Conservation (phyloP, 2,113 vertebrate genomes). For the Pygoscelis adeliae region DNA sequence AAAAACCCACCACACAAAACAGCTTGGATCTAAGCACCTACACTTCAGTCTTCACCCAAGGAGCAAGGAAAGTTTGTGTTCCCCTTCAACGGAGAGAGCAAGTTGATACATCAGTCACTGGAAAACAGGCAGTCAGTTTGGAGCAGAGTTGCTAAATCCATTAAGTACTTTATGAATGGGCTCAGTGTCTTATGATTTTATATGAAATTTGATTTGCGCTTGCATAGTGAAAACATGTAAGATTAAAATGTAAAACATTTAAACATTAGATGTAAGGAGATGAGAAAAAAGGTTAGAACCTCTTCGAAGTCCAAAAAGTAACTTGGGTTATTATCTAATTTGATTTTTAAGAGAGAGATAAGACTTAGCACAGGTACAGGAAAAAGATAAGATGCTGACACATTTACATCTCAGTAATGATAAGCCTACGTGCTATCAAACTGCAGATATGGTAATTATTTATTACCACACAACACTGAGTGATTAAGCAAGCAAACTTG, state of each 20-base stretch:
- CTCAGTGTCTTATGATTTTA: background rate
- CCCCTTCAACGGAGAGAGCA: background rate
- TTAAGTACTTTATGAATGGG: background rate
- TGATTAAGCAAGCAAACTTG: background rate
- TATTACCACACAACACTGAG: background rate
- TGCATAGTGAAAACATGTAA: background rate
- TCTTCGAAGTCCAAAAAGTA: background rate
- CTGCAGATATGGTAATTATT: background rate
- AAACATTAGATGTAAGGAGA: background rate
- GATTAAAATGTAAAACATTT: background rate
- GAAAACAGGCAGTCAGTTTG: background rate
- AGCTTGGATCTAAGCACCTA: background rate
- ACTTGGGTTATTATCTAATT: background rate
- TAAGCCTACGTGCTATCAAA: background rate
- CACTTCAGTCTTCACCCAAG: background rate
- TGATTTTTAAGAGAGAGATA: background rate
- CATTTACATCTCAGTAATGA: background rate
- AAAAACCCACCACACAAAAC: background rate
- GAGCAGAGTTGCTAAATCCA: background rate
- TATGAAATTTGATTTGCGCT: background rate
- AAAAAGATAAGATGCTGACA: background rate
- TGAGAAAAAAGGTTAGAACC: background rate
- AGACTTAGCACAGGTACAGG: background rate
- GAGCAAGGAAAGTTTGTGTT: background rate
- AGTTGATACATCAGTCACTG: background rate